These are phyloP conservation scores for Botrylloides violaceus DNA, from an alignment of 23 tunicate genomes.

Conservation along the genomic window DNA sequence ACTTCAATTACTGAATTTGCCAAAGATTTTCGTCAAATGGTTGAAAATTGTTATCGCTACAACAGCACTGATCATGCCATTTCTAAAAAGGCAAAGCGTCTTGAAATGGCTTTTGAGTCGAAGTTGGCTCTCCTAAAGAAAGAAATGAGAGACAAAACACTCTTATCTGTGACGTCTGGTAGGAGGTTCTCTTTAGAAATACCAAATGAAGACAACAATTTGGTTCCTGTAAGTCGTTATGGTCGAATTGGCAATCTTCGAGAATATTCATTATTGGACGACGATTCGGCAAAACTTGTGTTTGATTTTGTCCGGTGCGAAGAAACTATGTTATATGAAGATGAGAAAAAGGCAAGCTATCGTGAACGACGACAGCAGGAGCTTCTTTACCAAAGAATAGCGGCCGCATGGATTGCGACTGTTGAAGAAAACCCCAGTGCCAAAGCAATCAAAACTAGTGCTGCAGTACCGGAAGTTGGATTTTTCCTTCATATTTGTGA, in stretches of 20 bases:
- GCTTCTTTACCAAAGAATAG: slow-evolving; percentile 59
- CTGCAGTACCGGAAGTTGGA: slow-evolving; percentile 59
- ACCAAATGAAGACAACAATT: slow-evolving; percentile 27
- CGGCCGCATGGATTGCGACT: slow-evolving; percentile 51
- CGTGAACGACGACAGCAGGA: slow-evolving; percentile 73
- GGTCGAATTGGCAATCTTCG: slow-evolving; percentile 25
- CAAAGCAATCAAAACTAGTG: slow-evolving; percentile 30
- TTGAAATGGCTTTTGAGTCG: slow-evolving; percentile 66
- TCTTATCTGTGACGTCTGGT: slow-evolving; percentile 48
- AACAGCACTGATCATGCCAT: slow-evolving; percentile 71
- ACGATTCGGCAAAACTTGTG: slow-evolving; percentile 35
- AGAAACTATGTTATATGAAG: slow-evolving; percentile 50
- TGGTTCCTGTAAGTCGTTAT: slow-evolving; percentile 16
- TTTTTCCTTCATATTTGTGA: slow-evolving; percentile 58
- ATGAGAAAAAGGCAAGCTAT: slow-evolving; percentile 50
- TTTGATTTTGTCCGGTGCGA: slow-evolving; percentile 78
- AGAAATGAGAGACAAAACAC: slow-evolving; percentile 35
- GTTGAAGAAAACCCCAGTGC: slow-evolving; percentile 31
- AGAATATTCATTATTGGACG: slow-evolving; percentile 14
- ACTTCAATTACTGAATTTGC: slow-evolving; percentile 50
- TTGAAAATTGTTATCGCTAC: slow-evolving; percentile 86
- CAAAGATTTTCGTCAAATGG: slow-evolving; percentile 61
- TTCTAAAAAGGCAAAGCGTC: slow-evolving; percentile 70
- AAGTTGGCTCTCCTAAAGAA: slow-evolving; percentile 46
- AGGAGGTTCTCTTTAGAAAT: slow-evolving; percentile 38